Base-by-base conservation (phyloP, 2,888 invertebrate genomes). In the Scaptomyza cyrtandrae region DNA sequence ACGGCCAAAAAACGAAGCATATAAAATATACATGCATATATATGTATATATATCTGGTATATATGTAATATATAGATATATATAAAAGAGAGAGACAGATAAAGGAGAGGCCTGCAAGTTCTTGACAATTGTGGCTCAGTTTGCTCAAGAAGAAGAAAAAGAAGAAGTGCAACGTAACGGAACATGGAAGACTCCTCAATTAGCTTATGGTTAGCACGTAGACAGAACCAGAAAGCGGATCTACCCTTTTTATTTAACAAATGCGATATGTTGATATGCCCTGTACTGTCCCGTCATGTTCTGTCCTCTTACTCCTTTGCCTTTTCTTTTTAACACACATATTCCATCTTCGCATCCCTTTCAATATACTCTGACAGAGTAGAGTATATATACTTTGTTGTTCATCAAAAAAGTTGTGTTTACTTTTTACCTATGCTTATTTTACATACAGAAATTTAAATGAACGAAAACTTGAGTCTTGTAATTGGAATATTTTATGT, bases 181-280 rank as follows among this genome's bases (percentile, higher is more conserved):
- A 54, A 54, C 37, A 49, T 39, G 70, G 43, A 72, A 68, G 72
- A 63, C 59, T 75, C 68, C 70, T 80, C 86, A 82, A 86, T 82
- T 82, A 86, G 86, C 86, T 75, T 71, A 59, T 67, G 50, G 55
- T 49, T 53, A 45, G 53, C 41, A 55, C 41, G 49, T 19, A 61
- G 27, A 46, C 46, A 49, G 41, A 16, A 56, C 7, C 49, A 41
- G 41, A 41, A 16, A 41, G 41, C 16, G 41, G 41, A 41, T 41
- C 64, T 57, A 71, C 71, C 75, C 74, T 45, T 33, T 41, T 10
- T 16, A 10, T 16, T 63, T 46, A 10, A 16, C 62, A 62, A 62
- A 63, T 62, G 63, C 37, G 52, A 65, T 65, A 65, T 62, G 63
- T 33, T 55, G 58, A 60, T 63, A 56, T 60, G 29, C 55, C 44